Evolutionary conservation across 2,888 invertebrate genomes (phyloP).

Genomic region (Dicranocentrus wangi): DNA sequence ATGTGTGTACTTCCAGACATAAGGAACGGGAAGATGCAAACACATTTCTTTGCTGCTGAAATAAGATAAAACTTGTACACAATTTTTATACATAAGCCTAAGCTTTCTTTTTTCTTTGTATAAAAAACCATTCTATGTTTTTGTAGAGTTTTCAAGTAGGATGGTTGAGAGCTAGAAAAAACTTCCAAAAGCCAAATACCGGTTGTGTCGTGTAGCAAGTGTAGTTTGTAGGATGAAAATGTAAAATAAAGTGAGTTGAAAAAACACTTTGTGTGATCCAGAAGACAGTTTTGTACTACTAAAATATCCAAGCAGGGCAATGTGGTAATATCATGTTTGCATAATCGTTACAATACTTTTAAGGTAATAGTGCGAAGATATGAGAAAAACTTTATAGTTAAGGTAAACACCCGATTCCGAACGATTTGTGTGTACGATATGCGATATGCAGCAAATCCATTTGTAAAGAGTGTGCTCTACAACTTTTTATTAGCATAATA

Average conservation of each 20-base stretch:
- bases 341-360: constrained; percentile 14
- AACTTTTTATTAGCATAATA: no score
- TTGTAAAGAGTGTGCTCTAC: no score
- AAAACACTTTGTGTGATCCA: constrained; percentile 13
- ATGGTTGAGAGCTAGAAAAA: not conserved
- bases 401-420: no score
- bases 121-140: no score
- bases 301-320: not conserved
- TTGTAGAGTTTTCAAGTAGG: not conserved
- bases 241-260: not conserved
- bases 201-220: constrained; percentile 48
- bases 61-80: constrained; percentile 46
- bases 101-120: constrained; percentile 1
- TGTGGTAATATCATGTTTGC: constrained; percentile 15
- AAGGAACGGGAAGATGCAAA: not conserved
- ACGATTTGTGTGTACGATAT: no score
- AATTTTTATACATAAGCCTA: constrained; percentile 33
- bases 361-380: no score
- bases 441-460: no score
- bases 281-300: constrained; percentile 42
- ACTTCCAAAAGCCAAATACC: constrained; percentile 42
- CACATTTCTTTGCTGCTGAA: constrained; percentile 19
- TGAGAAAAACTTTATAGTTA: no score
- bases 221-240: constrained; percentile 8
- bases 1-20: not conserved